A percentile compares a stretch with the other conserved stretches of the same genome.
Conservation (phyloP, 2,888 invertebrate genomes). For the Eupithecia subfuscata region DNA sequence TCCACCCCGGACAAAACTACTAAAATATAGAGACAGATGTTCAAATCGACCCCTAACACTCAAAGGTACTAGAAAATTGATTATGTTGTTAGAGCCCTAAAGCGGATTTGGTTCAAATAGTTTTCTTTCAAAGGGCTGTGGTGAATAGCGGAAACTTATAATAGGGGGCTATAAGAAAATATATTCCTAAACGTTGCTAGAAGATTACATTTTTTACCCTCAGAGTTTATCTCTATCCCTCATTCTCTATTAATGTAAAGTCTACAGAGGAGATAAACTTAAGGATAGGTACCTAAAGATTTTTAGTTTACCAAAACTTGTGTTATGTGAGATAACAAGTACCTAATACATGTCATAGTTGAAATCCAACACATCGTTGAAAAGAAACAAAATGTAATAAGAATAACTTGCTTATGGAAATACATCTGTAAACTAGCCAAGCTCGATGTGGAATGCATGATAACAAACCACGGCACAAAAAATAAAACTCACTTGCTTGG, state of each 20-base stretch:
- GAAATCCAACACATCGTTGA: not conserved
- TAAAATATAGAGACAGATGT: constrained; percentile 70
- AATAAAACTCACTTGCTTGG: no score
- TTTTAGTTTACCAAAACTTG: no score
- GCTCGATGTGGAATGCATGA: no score
- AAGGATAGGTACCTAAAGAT: no score
- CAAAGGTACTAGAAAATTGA: constrained; percentile 76
- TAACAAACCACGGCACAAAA: no score
- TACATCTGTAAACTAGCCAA: no score
- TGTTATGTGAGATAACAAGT: no score
- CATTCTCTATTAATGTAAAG: not conserved
- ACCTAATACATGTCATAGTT: no score
- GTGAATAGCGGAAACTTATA: constrained; percentile 42
- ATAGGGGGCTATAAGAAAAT: constrained; percentile 36
- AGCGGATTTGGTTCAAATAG: constrained; percentile 80
- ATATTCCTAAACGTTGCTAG: not conserved
- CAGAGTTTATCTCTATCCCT: not conserved
- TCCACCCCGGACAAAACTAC: constrained; percentile 30
- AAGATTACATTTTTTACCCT: not conserved
- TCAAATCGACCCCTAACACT: constrained; percentile 70
- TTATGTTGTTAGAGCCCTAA: constrained; percentile 73
- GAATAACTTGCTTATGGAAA: no score
- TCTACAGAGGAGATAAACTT: not conserved
- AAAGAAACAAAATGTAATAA: no score
- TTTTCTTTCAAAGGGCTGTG: constrained; percentile 57